Conservation (phyloP, 2,888 invertebrate species). For the Leistus spinibarbis region DNA sequence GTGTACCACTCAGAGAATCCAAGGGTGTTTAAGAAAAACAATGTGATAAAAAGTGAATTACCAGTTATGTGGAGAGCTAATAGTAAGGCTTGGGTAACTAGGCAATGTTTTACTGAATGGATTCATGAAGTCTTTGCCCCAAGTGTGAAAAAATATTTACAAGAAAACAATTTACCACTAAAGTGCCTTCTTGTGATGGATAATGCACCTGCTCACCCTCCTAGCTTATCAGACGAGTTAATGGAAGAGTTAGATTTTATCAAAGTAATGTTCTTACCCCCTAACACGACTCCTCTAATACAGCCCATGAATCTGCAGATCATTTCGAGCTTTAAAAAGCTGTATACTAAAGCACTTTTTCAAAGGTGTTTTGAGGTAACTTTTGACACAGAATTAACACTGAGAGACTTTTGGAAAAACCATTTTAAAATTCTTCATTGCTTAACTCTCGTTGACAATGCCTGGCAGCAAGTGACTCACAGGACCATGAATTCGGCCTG, state of each 20-base stretch:
- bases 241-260: conserved; percentile 28
- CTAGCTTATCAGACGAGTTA: conserved; percentile 42
- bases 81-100: conserved; percentile 39
- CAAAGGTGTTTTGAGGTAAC: not conserved
- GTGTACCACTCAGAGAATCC: conserved; percentile 24
- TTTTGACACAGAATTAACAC: not conserved
- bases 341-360: not conserved
- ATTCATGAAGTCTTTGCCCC: conserved; percentile 34
- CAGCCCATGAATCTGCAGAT: not conserved
- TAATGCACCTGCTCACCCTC: conserved; percentile 33
- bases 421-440: conserved; percentile 48
- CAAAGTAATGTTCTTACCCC: no score
- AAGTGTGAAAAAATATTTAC: conserved; percentile 40
- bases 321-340: conserved; percentile 40
- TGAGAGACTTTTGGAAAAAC: no score
- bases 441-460: conserved; percentile 46
- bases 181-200: no score
- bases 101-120: conserved; percentile 39
- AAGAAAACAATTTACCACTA: no score
- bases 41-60: conserved; percentile 10
- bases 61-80: no score
- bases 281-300: not conserved
- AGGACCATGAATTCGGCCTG: conserved; percentile 41
- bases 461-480: conserved; percentile 31
- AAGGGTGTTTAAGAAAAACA: conserved; percentile 29